Conservation (phyloP, 92 coral and sea anemone genomes). For the Epizoanthus scotinus region DNA sequence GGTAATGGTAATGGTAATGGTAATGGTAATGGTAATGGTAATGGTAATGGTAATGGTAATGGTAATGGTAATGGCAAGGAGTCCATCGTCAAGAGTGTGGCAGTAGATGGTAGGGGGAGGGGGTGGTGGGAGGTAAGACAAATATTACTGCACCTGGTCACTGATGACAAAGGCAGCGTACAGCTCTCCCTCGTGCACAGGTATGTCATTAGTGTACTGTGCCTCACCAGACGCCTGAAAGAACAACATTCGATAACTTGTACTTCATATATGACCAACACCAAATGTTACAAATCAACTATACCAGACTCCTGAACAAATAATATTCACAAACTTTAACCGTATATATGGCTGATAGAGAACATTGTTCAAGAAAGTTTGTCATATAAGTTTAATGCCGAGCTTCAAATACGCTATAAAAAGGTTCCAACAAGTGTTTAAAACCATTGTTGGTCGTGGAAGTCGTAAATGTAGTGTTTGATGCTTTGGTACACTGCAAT, state of each 20-base stretch:
- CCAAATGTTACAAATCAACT: neutral
- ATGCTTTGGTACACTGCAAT: no score
- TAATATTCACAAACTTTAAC: no score
- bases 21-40: neutral
- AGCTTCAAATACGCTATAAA: no score
- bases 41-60: neutral
- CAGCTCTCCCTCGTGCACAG: constrained; percentile 81
- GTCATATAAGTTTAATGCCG: no score
- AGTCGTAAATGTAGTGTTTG: no score
- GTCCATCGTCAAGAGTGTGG: no score
- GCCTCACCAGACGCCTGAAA: constrained; percentile 92
- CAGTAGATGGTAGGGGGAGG: no score
- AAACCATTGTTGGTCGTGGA: no score
- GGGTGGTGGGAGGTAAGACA: neutral
- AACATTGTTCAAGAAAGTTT: no score
- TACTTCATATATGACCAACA: neutral
- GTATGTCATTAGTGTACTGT: constrained; percentile 74
- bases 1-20: neutral
- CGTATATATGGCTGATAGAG: no score
- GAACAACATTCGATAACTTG: neutral
- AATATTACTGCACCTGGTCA: constrained; percentile 64
- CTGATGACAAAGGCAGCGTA: constrained; percentile 85
- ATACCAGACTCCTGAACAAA: no score
- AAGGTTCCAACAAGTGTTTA: no score
- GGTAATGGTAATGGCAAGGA: neutral